These are phyloP conservation scores for Bembecia ichneumoniformis DNA, from an alignment of 2,888 invertebrate genomes.

Conservation along the genomic window DNA sequence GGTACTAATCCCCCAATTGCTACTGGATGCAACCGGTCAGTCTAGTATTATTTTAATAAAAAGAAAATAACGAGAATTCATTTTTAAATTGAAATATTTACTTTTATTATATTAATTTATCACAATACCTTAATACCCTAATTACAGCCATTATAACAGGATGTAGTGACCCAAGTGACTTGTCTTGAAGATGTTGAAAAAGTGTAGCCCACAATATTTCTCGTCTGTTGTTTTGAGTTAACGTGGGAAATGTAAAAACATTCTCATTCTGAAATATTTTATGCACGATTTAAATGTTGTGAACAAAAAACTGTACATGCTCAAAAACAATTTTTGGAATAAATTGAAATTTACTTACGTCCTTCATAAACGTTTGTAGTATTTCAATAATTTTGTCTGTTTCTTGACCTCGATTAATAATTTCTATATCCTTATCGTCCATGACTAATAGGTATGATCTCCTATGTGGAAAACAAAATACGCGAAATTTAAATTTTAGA, in stretches of 20 bases:
- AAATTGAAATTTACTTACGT: conserved; percentile 25
- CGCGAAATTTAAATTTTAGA: no score
- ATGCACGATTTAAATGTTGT: neutral
- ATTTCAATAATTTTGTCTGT: conserved; percentile 29
- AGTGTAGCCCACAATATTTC: conserved; percentile 74
- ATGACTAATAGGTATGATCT: conserved; percentile 16
- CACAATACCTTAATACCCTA: conserved; percentile 75
- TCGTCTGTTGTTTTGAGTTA: conserved; percentile 68
- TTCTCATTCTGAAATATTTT: conserved; percentile 55
- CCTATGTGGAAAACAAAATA: no score
- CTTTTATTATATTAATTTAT: no score
- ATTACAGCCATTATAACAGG: conserved; percentile 73
- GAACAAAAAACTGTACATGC: no score
- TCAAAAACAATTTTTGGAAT: no score
- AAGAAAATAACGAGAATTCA: no score
- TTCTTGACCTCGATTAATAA: conserved; percentile 30
- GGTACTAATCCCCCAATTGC: no score
- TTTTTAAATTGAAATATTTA: no score
- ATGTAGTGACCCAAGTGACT: conserved; percentile 54
- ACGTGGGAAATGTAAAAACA: conserved; percentile 74
- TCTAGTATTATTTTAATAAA: neutral
- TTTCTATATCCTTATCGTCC: conserved; percentile 49
- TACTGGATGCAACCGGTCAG: no score
- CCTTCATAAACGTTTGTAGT: conserved; percentile 37
- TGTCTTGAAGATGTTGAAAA: conserved; percentile 70